Conservation (phyloP, 2,113 vertebrate genomes). For the Macquaria australasica region DNA sequence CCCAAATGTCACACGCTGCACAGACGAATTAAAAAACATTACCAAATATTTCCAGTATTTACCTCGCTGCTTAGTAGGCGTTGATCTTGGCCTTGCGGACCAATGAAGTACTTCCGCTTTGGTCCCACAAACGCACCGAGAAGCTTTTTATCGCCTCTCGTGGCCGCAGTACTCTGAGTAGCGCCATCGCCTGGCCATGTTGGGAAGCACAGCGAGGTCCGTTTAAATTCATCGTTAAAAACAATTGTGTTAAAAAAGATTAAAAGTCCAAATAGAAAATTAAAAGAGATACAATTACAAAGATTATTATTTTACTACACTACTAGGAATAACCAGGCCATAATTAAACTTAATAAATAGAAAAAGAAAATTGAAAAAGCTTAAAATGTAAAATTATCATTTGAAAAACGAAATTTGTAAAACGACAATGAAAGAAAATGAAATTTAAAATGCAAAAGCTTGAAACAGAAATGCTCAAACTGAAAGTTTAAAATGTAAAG, state of each 20-base stretch:
- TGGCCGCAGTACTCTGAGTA: not conserved
- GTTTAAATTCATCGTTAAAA: not conserved
- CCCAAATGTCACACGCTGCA: not conserved
- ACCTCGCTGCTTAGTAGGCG: conserved; percentile 64
- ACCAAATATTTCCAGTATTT: not conserved
- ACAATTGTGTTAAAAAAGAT: not conserved
- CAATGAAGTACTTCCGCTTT: conserved; percentile 76
- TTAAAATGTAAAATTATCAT: too few species aligned
- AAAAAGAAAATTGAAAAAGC: too few species aligned
- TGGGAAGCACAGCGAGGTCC: not conserved
- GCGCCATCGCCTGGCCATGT: conserved; percentile 25
- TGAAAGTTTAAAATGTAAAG: too few species aligned
- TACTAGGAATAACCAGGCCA: too few species aligned
- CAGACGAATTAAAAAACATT: fast-evolving
- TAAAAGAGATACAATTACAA: too few species aligned
- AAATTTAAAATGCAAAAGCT: too few species aligned
- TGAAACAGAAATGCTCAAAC: too few species aligned
- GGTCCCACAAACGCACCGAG: not conserved
- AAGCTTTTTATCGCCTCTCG: not conserved
- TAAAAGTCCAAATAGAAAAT: too few species aligned
- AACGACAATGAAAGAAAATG: too few species aligned
- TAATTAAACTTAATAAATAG: too few species aligned
- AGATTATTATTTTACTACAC: too few species aligned
- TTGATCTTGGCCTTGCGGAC: conserved; percentile 66
- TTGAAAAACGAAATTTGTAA: too few species aligned